Percentiles rank a stretch among this genome's conserved stretches.
Evolutionary conservation across 2,797 vertebrate genomes (phyloP).

Genomic region (Pempheris klunzingeri): DNA sequence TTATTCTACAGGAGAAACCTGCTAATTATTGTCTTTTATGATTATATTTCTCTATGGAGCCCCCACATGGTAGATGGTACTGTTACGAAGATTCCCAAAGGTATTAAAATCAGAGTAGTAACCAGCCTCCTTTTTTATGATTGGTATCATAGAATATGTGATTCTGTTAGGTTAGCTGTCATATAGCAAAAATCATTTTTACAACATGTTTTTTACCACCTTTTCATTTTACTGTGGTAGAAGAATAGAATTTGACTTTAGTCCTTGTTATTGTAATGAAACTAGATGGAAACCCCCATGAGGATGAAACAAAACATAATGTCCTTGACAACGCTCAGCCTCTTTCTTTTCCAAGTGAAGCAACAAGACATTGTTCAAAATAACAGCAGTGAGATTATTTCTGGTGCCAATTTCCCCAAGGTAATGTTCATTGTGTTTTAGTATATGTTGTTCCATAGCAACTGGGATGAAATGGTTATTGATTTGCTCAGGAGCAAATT

Average conservation of each 20-base stretch:
- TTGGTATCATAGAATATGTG: slow-evolving; percentile 43
- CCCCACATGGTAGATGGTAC: slow-evolving; percentile 42
- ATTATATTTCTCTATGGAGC: slow-evolving; percentile 46
- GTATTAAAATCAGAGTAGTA: slow-evolving; percentile 66
- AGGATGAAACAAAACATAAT: slow-evolving; percentile 48
- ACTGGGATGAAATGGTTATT: slow-evolving; percentile 84
- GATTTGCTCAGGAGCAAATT: slow-evolving; percentile 85
- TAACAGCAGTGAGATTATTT: slow-evolving; percentile 62
- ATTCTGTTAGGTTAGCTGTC: slow-evolving; percentile 42
- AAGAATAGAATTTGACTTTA: slow-evolving; percentile 45
- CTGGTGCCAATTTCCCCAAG: slow-evolving; percentile 68
- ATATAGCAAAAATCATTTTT: slow-evolving; percentile 19
- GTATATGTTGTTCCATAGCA: slow-evolving; percentile 81
- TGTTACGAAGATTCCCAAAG: slow-evolving; percentile 60
- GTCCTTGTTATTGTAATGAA: slow-evolving; percentile 46
- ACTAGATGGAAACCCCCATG: slow-evolving; percentile 37
- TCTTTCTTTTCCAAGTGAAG: slow-evolving; percentile 43
- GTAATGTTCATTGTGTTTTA: slow-evolving; percentile 81
- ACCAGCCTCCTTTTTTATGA: slow-evolving; percentile 60
- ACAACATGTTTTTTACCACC: slow-evolving; percentile 35
- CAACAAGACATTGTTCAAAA: slow-evolving; percentile 62
- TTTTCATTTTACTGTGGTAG: neutral
- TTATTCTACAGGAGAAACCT: slow-evolving; percentile 52
- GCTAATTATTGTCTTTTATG: slow-evolving; percentile 74
- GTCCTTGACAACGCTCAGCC: slow-evolving; percentile 54